phyloP scores from a whole-genome alignment of 2,888 invertebrate species.

The Himalopsyche anomala region DNA sequence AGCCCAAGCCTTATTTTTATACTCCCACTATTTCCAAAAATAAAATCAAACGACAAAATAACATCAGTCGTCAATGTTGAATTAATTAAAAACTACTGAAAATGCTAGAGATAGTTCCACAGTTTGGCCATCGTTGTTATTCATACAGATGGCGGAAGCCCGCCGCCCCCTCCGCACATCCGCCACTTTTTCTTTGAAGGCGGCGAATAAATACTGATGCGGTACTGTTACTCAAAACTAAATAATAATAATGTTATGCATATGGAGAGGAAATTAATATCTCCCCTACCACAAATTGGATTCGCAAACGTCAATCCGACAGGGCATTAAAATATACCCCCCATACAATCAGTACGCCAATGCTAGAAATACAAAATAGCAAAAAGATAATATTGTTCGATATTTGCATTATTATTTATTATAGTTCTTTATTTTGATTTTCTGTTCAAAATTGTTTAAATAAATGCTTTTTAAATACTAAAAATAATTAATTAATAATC shows the following conservation, averaged over 20 bases:
- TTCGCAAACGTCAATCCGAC: slow-evolving; percentile 57
- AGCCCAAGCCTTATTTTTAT: too few relatives aligned
- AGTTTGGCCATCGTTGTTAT: slow-evolving; percentile 21
- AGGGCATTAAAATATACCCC: slow-evolving; percentile 23
- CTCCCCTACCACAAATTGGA: slow-evolving; percentile 65
- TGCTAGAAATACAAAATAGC: not conserved
- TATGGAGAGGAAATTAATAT: slow-evolving; percentile 65
- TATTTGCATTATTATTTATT: too few relatives aligned
- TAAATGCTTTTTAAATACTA: too few relatives aligned
- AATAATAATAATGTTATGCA: slow-evolving; percentile 62
- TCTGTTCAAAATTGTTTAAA: too few relatives aligned
- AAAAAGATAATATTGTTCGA: too few relatives aligned
- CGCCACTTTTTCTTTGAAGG: slow-evolving; percentile 59
- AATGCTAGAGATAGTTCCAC: not conserved
- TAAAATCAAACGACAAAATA: too few relatives aligned
- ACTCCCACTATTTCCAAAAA: too few relatives aligned
- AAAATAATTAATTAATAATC: too few relatives aligned
- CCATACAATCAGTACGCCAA: not conserved
- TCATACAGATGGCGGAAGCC: slow-evolving; percentile 49
- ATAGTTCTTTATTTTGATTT: too few relatives aligned
- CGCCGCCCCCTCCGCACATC: slow-evolving; percentile 47
- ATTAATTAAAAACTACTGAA: too few relatives aligned
- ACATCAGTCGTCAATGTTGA: too few relatives aligned
- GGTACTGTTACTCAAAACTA: slow-evolving; percentile 57
- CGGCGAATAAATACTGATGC: slow-evolving; percentile 59